These are phyloP conservation scores for Echinarachnius parma DNA, from an alignment of 53 echinoderm and acorn worm genomes.

Conservation along the genomic window DNA sequence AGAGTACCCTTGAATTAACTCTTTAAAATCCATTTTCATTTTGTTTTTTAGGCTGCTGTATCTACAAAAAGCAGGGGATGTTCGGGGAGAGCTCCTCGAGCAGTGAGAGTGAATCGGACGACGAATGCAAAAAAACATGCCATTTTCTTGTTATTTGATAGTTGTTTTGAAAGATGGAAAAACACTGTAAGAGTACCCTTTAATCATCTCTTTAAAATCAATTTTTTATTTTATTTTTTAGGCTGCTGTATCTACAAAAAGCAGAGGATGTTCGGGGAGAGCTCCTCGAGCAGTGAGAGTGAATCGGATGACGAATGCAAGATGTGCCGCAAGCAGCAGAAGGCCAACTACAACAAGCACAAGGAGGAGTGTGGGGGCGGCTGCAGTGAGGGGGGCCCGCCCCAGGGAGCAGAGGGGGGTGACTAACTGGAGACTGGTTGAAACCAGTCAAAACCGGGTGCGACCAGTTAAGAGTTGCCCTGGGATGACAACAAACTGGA, in stretches of 20 bases:
- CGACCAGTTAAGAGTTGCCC: too few species aligned
- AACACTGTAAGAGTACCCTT: background rate
- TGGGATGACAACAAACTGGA: too few species aligned
- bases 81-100: too few species aligned
- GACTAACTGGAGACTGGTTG: too few species aligned
- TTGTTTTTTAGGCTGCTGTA: conserved; percentile 48
- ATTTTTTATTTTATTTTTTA: conserved; percentile 12
- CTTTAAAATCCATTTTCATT: background rate
- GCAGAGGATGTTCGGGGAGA: conserved; percentile 89
- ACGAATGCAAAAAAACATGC: too few species aligned
- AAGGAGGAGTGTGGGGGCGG: conserved; percentile 6
- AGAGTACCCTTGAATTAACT: background rate
- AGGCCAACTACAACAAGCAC: conserved; percentile 64
- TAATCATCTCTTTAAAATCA: background rate
- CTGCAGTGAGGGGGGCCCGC: background rate
- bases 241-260: conserved; percentile 98
- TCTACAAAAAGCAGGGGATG: too few species aligned
- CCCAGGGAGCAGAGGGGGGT: background rate
- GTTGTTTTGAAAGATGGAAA: background rate
- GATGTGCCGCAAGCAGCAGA: conserved; percentile 88
- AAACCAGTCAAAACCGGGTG: too few species aligned
- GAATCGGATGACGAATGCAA: conserved; percentile 94
- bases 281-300: conserved; percentile 85
- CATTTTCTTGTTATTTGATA: background rate
- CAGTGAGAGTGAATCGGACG: too few species aligned